Conservation (phyloP, 30 jellyfish, hydroid and myxozoan genomes). For the Aurelia sp. region DNA sequence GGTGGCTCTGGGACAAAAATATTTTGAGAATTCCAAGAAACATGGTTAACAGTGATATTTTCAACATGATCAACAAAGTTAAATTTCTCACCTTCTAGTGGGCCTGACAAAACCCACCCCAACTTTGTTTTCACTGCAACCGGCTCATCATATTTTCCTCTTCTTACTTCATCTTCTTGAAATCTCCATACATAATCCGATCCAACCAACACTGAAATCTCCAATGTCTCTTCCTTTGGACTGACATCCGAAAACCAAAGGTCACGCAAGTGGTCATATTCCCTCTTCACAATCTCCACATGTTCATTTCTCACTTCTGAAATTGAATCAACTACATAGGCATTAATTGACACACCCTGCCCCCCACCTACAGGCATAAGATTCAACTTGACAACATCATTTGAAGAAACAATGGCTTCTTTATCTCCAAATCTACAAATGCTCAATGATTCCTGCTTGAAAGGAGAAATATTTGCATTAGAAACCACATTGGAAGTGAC, state of each 20-base stretch:
- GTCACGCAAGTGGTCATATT: background rate
- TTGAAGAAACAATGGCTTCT: background rate
- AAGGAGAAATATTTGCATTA: background rate
- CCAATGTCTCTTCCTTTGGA: background rate
- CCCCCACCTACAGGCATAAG: background rate
- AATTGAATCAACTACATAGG: slow-evolving; percentile 21
- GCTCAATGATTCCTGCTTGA: background rate
- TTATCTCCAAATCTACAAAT: background rate
- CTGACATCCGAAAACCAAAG: background rate
- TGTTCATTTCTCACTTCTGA: slow-evolving; percentile 12
- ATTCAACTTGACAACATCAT: slow-evolving; percentile 1
- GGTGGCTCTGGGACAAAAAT: too few species aligned
- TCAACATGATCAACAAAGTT: background rate
- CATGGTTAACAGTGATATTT: slow-evolving; percentile 6
- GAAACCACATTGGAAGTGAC: slow-evolving; percentile 1
- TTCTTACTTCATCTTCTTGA: slow-evolving; percentile 11
- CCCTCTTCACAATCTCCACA: background rate
- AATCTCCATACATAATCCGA: background rate
- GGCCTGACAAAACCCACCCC: slow-evolving; percentile 34
- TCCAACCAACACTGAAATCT: background rate
- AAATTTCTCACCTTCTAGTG: slow-evolving; percentile 19
- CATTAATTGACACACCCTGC: background rate
- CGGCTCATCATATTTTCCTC: slow-evolving; percentile 27
- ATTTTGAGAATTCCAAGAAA: background rate
- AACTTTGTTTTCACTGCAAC: slow-evolving; percentile 24